Conservation (phyloP, 2,113 vertebrate genomes). For the Shinisaurus crocodilurus region DNA sequence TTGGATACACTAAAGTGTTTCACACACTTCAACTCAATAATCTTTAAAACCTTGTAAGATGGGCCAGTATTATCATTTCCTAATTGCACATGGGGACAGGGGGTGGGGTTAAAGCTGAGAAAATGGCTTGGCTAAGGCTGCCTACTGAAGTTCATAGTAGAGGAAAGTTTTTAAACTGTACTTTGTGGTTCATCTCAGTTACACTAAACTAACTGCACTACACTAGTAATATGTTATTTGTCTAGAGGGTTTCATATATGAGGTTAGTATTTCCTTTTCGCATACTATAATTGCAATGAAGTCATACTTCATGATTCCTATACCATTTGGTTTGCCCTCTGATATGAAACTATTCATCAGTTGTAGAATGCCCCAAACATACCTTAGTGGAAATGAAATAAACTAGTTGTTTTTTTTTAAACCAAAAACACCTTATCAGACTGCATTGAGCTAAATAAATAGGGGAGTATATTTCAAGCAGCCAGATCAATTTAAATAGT, state of each 20-base stretch:
- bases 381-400: accelerated
- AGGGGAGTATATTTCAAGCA: background rate
- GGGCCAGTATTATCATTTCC: background rate
- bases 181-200: background rate
- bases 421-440: background rate
- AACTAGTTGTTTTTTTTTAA: accelerated
- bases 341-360: background rate
- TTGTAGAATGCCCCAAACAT: accelerated
- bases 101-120: background rate
- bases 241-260: background rate
- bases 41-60: background rate
- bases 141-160: background rate
- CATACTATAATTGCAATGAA: accelerated
- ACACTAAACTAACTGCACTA: background rate
- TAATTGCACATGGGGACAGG: background rate
- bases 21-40: background rate
- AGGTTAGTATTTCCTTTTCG: background rate
- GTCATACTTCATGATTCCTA: background rate
- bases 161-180: too few species aligned
- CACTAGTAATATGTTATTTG: background rate
- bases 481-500: background rate
- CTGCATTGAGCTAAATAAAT: background rate
- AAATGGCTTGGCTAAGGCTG: background rate
- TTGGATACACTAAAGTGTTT: background rate
- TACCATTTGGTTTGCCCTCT: background rate